These are phyloP conservation scores for Sialia sialis DNA, from an alignment of 2,113 vertebrate species.

Conservation along the genomic window DNA sequence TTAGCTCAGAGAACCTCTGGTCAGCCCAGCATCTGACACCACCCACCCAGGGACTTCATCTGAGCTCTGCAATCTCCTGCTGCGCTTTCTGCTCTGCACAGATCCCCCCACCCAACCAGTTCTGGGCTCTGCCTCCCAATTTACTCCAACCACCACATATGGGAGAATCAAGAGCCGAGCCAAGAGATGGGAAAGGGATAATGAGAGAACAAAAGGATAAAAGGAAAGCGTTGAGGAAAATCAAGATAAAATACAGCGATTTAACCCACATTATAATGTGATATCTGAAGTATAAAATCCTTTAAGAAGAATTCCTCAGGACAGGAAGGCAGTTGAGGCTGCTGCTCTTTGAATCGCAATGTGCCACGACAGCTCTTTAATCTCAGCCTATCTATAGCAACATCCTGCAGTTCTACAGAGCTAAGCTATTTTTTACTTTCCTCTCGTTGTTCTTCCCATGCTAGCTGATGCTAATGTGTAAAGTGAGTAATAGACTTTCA, in stretches of 20 bases:
- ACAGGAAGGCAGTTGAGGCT: not conserved
- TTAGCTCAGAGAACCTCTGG: not conserved
- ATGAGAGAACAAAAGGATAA: not conserved
- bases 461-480: slow-evolving; percentile 18
- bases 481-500: not conserved
- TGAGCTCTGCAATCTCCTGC: not conserved
- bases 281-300: not conserved
- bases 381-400: slow-evolving; percentile 24
- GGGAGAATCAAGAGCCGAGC: not conserved
- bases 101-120: not conserved
- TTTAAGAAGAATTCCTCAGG: slow-evolving; percentile 5
- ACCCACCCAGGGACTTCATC: not conserved
- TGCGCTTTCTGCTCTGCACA: not conserved
- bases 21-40: not conserved
- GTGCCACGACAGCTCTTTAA: slow-evolving; percentile 50
- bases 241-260: slow-evolving; percentile 25
- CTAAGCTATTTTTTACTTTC: slow-evolving; percentile 19
- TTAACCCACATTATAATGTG: not conserved
- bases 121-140: not conserved
- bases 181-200: not conserved
- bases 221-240: not conserved
- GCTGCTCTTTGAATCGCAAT: not conserved
- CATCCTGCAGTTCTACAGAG: not conserved
- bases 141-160: not conserved
- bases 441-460: not conserved